phyloP scores from a whole-genome alignment of 37 sponge, comb jelly and placozoan genomes.

The Chondrilla cf. caribensis region DNA sequence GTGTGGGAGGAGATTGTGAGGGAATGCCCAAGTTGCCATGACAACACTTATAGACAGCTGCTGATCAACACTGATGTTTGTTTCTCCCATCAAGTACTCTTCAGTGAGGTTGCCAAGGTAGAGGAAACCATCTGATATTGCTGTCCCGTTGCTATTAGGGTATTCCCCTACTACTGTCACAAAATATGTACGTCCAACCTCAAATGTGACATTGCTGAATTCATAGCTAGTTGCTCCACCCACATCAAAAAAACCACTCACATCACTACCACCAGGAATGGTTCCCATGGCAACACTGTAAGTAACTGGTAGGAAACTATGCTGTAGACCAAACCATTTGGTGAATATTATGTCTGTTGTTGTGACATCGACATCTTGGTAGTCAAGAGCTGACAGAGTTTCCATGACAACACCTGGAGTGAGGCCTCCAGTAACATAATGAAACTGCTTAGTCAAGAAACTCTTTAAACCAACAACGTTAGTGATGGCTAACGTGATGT shows the following conservation, averaged over 20 bases:
- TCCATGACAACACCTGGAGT: slow-evolving; percentile 36
- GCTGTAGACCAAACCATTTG: slow-evolving; percentile 34
- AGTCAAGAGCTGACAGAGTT: background rate
- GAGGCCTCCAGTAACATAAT: background rate
- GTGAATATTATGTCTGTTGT: slow-evolving; percentile 1
- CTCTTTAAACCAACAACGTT: slow-evolving; percentile 42
- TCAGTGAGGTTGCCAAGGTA: slow-evolving; percentile 9
- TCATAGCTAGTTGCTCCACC: background rate
- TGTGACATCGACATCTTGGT: slow-evolving; percentile 41
- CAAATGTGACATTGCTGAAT: slow-evolving; percentile 32
- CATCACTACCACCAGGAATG: slow-evolving; percentile 27
- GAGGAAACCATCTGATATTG: slow-evolving; percentile 60
- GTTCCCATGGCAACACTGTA: slow-evolving; percentile 51
- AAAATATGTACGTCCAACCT: slow-evolving; percentile 34
- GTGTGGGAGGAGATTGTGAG: slow-evolving; percentile 13
- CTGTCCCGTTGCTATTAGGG: background rate
- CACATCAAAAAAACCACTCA: slow-evolving; percentile 21
- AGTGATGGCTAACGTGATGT: slow-evolving; percentile 40
- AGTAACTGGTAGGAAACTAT: background rate
- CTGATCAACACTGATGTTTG: slow-evolving; percentile 45
- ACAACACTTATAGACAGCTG: slow-evolving; percentile 37
- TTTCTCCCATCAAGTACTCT: background rate
- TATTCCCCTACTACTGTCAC: slow-evolving; percentile 42
- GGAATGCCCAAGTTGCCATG: slow-evolving; percentile 53
- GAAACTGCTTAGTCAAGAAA: background rate